These are phyloP conservation scores for Halichondria panicea DNA, from an alignment of 37 sponge, comb jelly and placozoan species.

Conservation along the genomic window DNA sequence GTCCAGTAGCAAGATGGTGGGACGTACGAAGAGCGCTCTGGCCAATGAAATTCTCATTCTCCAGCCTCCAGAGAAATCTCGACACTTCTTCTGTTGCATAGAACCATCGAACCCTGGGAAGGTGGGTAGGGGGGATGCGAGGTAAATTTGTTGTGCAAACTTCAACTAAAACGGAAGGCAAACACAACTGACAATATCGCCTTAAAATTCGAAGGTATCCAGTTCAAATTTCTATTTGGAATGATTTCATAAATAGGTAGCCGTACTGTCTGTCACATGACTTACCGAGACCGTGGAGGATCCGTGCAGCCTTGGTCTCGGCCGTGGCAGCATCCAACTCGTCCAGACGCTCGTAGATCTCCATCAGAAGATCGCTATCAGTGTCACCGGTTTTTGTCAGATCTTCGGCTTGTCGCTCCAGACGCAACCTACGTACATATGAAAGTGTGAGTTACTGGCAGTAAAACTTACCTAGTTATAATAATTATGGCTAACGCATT, in stretches of 20 bases:
- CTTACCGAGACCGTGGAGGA: constrained; percentile 71
- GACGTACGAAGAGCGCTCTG: constrained; percentile 82
- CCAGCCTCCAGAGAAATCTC: constrained; percentile 97
- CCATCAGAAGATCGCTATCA: constrained; percentile 75
- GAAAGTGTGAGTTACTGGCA: constrained; percentile 1
- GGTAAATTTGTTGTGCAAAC: background rate
- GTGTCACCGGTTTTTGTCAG: constrained; percentile 61
- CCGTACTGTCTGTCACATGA: too few species aligned
- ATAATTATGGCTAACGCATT: too few species aligned
- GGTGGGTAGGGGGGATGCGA: background rate
- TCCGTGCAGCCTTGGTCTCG: constrained; percentile 76
- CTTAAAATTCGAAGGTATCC: too few species aligned
- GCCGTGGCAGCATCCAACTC: constrained; percentile 80
- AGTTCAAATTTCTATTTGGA: too few species aligned
- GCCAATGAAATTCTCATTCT: constrained; percentile 91
- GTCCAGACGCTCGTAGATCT: constrained; percentile 90
- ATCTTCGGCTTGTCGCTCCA: constrained; percentile 76
- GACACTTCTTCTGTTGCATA: constrained; percentile 77
- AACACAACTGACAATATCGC: background rate
- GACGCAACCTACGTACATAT: constrained; percentile 26
- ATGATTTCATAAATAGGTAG: too few species aligned
- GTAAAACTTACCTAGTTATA: too few species aligned
- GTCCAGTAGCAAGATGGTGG: constrained; percentile 85
- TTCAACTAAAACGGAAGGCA: background rate
- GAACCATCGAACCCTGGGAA: constrained; percentile 46